Conservation (phyloP, 2,113 vertebrate species). For the Tupaia chinensis region DNA sequence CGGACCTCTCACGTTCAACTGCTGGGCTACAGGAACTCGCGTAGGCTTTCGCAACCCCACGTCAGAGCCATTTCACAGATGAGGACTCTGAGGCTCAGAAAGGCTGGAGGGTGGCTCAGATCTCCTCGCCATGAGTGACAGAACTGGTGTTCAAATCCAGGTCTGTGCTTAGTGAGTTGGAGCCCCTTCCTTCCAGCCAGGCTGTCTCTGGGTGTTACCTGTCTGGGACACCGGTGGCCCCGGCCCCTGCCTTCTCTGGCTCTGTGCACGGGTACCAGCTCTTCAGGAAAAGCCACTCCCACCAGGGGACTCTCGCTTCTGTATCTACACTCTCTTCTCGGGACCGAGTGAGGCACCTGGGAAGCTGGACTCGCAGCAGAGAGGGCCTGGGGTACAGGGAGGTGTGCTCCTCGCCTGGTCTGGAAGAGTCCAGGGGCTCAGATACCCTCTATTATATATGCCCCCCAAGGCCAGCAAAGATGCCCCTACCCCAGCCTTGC, state of each 20-base stretch:
- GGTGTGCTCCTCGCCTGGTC: background rate
- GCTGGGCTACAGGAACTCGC: background rate
- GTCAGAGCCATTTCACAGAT: conserved; percentile 15
- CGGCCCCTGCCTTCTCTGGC: background rate
- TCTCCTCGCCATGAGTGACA: background rate
- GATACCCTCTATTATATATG: background rate
- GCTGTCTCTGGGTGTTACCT: background rate
- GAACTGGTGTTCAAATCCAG: background rate
- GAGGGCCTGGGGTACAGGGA: background rate
- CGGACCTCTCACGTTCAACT: too few species aligned
- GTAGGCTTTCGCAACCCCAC: background rate
- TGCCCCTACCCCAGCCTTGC: background rate
- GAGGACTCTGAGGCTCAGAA: conserved; percentile 6
- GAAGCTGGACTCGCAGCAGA: background rate
- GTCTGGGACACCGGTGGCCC: background rate
- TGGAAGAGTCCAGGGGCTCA: background rate
- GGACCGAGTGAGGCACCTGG: background rate
- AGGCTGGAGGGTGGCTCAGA: conserved; percentile 17
- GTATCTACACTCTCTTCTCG: background rate
- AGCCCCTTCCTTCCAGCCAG: background rate
- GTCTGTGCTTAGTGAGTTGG: background rate
- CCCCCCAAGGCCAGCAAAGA: background rate
- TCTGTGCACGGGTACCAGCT: too few species aligned
- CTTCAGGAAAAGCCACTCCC: background rate
- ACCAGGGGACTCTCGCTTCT: too few species aligned